These are phyloP conservation scores for Capreolus pygargus DNA, from an alignment of 2,113 vertebrate species.

Conservation along the genomic window DNA sequence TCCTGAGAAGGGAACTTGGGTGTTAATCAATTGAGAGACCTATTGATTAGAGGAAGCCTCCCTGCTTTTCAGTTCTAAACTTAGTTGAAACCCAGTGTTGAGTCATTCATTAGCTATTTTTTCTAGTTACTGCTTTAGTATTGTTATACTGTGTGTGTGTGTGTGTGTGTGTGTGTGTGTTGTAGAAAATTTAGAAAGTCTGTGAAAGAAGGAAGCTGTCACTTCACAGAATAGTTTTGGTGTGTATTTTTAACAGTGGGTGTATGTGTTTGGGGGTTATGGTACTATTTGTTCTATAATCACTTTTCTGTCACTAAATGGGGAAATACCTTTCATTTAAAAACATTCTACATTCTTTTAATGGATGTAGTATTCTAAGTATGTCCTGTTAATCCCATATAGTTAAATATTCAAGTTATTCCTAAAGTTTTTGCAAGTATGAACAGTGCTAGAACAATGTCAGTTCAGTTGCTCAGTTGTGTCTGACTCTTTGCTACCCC, in stretches of 20 bases:
- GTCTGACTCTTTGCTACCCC: neutral
- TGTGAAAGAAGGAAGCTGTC: neutral
- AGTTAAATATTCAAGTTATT: constrained; percentile 6
- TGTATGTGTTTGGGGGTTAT: neutral
- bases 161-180: neutral
- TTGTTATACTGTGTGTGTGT: neutral
- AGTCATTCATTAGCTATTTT: neutral
- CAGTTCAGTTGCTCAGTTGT: neutral
- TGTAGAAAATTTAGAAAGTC: neutral
- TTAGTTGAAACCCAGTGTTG: neutral
- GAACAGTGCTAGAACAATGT: neutral
- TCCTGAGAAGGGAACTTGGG: neutral
- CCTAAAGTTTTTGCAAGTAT: neutral
- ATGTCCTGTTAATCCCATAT: neutral
- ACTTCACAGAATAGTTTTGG: neutral
- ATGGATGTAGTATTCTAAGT: neutral
- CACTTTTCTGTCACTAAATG: neutral
- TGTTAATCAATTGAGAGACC: neutral
- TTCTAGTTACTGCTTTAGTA: constrained; percentile 5
- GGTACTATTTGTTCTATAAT: constrained; percentile 15
- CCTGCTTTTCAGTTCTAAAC: neutral
- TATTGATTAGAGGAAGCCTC: neutral
- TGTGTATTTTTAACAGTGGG: neutral
- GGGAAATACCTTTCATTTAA: neutral
- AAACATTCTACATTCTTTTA: constrained; percentile 17